Percentiles rank a stretch among this genome's conserved stretches.
Conservation (phyloP, 2,888 invertebrate genomes). For the Pseudolycoriella hygida region DNA sequence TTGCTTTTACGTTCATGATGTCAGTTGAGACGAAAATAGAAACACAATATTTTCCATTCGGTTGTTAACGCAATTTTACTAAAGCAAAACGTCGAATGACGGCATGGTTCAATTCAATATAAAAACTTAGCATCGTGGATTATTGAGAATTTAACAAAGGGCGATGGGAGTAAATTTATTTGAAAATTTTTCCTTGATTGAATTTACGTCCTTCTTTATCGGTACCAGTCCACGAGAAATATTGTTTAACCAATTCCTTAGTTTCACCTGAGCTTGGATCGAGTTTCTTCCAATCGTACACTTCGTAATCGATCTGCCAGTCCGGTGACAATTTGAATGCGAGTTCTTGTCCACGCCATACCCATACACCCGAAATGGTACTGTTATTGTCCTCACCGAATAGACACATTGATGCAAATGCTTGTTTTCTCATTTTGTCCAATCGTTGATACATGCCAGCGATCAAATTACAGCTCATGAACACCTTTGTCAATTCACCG, state of each 20-base stretch:
- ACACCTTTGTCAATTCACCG: constrained; percentile 75
- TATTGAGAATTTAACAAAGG: no score
- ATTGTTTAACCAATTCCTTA: constrained; percentile 71
- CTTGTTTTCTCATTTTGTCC: constrained; percentile 94
- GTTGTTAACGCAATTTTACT: no score
- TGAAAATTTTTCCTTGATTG: constrained; percentile 99
- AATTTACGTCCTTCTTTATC: constrained; percentile 81
- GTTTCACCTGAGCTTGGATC: constrained; percentile 64
- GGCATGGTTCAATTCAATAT: no score
- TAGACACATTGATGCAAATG: constrained; percentile 84
- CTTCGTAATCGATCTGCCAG: constrained; percentile 95
- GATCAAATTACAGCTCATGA: constrained; percentile 98
- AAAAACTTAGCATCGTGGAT: no score
- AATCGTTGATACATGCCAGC: constrained; percentile 95
- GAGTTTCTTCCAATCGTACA: constrained; percentile 88
- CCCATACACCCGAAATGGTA: constrained; percentile 91
- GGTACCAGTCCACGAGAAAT: constrained; percentile 76
- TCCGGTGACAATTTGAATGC: constrained; percentile 81
- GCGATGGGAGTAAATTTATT: constrained; percentile 37
- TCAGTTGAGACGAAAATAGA: no score
- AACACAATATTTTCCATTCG: no score
- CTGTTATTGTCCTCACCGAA: constrained; percentile 88
- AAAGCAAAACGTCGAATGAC: no score
- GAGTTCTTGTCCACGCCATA: constrained; percentile 91
- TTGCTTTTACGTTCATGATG: no score